phyloP scores from a whole-genome alignment of 1,140 invertebrate species.

The Solen grandis region DNA sequence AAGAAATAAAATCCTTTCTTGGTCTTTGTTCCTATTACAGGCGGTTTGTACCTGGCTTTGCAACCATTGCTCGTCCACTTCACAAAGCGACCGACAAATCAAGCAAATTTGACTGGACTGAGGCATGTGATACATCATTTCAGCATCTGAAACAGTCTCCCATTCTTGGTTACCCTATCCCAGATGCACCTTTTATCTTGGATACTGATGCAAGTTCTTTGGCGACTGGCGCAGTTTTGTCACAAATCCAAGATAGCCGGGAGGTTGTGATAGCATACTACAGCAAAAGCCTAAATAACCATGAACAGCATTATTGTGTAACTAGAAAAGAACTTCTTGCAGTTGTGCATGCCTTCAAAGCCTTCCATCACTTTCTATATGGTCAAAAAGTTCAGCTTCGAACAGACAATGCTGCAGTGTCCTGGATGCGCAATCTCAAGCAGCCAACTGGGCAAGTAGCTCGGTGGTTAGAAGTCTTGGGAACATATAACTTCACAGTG shows the following conservation, averaged over 20 bases:
- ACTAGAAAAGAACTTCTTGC: conserved; percentile 60
- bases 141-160: conserved; percentile 52
- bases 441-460: conserved; percentile 59
- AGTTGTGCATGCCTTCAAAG: conserved; percentile 15
- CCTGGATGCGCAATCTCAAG: conserved; percentile 59
- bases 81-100: conserved; percentile 51
- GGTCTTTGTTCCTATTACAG: conserved; percentile 68
- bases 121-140: conserved; percentile 52
- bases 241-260: conserved; percentile 44
- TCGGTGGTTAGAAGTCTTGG: conserved; percentile 67
- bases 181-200: not conserved
- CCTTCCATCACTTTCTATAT: conserved; percentile 60
- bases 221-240: conserved; percentile 77
- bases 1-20: conserved; percentile 69
- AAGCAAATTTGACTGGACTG: conserved; percentile 24
- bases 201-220: conserved; percentile 62
- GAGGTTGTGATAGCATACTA: conserved; percentile 45
- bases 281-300: conserved; percentile 26
- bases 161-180: conserved; percentile 2
- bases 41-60: conserved; percentile 64
- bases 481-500: conserved; percentile 64
- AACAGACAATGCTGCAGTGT: conserved; percentile 64
- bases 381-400: conserved; percentile 57
- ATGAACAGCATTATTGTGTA: conserved; percentile 58
- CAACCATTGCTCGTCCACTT: conserved; percentile 60